phyloP scores from a whole-genome alignment of 2,113 vertebrate genomes.

The Turdus rufiventris region DNA sequence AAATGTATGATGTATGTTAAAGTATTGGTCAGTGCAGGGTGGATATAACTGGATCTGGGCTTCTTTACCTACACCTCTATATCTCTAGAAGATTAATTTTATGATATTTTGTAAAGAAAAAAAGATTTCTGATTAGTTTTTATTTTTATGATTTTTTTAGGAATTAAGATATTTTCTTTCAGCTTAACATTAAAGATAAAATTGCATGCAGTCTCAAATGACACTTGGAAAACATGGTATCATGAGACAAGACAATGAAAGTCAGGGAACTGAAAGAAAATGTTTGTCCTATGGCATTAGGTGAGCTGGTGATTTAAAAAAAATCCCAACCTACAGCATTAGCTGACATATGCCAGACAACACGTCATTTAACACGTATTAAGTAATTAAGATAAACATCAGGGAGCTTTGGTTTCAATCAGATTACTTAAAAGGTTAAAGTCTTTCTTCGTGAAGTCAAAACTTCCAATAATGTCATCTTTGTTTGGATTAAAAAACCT shows the following conservation, averaged over 20 bases:
- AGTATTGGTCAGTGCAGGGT: background rate
- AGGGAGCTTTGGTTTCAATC: constrained; percentile 19
- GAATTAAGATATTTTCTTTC: background rate
- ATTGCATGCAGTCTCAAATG: background rate
- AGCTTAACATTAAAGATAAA: background rate
- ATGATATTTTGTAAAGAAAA: background rate
- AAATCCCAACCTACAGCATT: background rate
- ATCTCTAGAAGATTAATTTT: background rate
- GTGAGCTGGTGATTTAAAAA: background rate
- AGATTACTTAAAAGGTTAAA: constrained; percentile 49
- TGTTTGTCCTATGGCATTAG: background rate
- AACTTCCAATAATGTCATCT: background rate
- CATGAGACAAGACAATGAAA: background rate
- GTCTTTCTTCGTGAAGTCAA: background rate
- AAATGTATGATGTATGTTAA: background rate
- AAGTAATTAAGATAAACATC: constrained; percentile 22
- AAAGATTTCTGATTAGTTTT: background rate
- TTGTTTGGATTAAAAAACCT: background rate
- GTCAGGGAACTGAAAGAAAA: background rate
- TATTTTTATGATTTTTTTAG: background rate
- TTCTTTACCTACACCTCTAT: background rate
- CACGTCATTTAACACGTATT: background rate
- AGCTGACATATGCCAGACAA: background rate
- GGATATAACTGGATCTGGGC: background rate
- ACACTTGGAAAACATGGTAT: background rate